Evolutionary conservation across 2,888 invertebrate species (phyloP), one percentile per base, ranked within the genome.

Genomic region (Allophyes oxyacanthae): DNA sequence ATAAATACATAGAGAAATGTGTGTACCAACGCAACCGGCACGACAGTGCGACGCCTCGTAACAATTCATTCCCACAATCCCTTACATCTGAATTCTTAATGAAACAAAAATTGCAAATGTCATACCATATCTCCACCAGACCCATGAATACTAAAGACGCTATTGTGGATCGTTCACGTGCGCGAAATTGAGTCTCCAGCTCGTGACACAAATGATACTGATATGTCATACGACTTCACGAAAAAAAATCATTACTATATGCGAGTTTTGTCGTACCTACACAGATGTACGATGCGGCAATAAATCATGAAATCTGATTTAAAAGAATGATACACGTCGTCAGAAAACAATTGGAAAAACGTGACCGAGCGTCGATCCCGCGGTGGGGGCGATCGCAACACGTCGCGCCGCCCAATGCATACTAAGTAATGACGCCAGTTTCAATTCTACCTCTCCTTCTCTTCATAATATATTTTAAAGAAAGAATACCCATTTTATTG

Each of bases 81-180:
- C 87, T 88, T 86, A 89, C 86, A 88, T 87, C 89, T 91, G 89
- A 92, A 93, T 91, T 90, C 85, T 85, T 92, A 92, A 93, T 91
- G 91, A 91, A 89, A 91, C 91, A 92, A 93, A 92, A 92, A 92
- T 92, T 91, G 90, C 91, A 90, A 92, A 92, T 90, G 92, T 90
- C 89, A 85, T 83, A 83, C 86, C 82, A 85, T 88, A 87, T 87
- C 86, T 87, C 88, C 86, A 80, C 85, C 85, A 82, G 81, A 83
- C 84, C 91, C 88, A 93, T 92, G 93, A 93, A 93, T 92, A 93
- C 92, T 92, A 92, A 92, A 89, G 90, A 90, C 85, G 90, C 88
- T 86, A 90, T 91, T 90, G 89, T 86, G 88, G 86, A 89, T 88
- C 88, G 86, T 87, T 87, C 86, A 82, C 85, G 83, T 85, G 84